Conservation (phyloP, 92 coral and sea anemone genomes). For the Siderastrea radians region DNA sequence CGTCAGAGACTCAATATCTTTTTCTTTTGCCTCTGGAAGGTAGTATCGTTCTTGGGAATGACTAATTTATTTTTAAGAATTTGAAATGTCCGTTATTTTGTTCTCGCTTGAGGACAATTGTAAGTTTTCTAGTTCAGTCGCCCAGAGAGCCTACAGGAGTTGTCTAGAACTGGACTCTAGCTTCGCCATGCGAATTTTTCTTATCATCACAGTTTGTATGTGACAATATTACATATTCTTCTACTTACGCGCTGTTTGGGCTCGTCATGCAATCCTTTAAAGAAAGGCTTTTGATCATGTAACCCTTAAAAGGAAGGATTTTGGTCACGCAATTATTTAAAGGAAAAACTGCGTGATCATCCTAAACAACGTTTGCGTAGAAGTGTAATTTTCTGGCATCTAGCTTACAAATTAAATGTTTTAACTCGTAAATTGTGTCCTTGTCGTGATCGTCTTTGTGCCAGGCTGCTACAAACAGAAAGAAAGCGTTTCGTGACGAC, state of each 20-base stretch:
- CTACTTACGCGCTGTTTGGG: no score
- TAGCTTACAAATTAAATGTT: no score
- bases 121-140: neutral
- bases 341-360: no score
- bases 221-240: neutral
- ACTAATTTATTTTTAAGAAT: conserved; percentile 9
- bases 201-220: neutral
- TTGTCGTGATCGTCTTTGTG: no score
- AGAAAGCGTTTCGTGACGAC: no score
- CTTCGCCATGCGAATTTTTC: conserved; percentile 14
- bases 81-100: conserved; percentile 5
- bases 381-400: no score
- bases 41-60: neutral
- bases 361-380: no score
- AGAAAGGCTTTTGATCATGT: neutral
- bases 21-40: neutral
- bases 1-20: neutral
- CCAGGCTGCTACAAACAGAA: no score
- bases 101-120: neutral
- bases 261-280: neutral
- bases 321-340: no score
- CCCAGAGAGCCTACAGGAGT: neutral
- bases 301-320: no score
- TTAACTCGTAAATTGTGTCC: no score
- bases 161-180: neutral